These are phyloP conservation scores for Drosophila ironensis DNA, from an alignment of 1,140 invertebrate genomes.

Conservation along the genomic window DNA sequence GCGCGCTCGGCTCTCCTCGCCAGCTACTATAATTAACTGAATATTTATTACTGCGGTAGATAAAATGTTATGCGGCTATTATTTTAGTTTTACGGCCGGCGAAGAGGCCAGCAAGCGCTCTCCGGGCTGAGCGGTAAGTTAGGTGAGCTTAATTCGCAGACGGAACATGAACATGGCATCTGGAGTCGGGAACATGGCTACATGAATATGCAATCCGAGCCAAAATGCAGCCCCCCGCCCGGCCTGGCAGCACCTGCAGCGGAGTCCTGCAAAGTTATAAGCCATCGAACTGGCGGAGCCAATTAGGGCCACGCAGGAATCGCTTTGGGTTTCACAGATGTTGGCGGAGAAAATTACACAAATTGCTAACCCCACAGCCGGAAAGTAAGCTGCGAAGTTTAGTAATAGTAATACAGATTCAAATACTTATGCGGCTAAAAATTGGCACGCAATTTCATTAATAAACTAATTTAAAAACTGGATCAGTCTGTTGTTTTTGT, in stretches of 20 bases:
- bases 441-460: no score
- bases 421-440: no score
- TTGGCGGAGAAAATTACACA: no score
- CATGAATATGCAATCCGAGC: constrained; percentile 54
- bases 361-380: no score
- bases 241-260: not conserved
- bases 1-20: not conserved
- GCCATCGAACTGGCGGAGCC: constrained; percentile 53
- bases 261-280: not conserved
- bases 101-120: constrained; percentile 42
- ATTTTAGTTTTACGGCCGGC: constrained; percentile 77
- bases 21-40: constrained; percentile 73
- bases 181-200: not conserved
- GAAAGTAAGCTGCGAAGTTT: no score
- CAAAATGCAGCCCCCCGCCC: constrained; percentile 49
- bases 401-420: no score
- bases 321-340: not conserved
- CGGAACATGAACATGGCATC: constrained; percentile 26
- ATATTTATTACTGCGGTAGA: constrained; percentile 81
- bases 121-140: constrained; percentile 13
- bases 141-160: constrained; percentile 63
- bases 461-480: no score
- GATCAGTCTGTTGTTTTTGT: no score
- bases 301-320: constrained; percentile 42
- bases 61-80: constrained; percentile 80